A percentile compares a stretch with the other conserved stretches of the same genome.
Evolutionary conservation across 2,888 invertebrate species (phyloP).

Genomic region (Argynnis bischoffii): DNA sequence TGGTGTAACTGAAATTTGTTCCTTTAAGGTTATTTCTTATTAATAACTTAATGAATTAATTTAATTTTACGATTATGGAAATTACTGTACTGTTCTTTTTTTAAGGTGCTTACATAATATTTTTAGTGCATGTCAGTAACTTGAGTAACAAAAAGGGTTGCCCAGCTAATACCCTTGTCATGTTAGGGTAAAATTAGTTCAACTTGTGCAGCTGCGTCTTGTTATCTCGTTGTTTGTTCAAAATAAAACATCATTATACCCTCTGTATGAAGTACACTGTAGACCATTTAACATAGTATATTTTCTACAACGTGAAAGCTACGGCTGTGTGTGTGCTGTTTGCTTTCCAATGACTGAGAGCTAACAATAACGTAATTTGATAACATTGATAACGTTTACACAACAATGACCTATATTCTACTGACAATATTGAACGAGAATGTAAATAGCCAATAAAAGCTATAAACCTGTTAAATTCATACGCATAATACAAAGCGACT

Average conservation of each 20-base stretch:
- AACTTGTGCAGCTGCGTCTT: conserved; percentile 73
- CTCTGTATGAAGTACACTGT: not conserved
- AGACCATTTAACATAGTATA: too few species aligned
- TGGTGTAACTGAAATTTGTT: not conserved
- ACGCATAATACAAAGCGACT: not conserved
- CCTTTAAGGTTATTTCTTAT: not conserved
- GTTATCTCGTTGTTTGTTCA: conserved; percentile 64
- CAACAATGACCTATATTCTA: conserved; percentile 13
- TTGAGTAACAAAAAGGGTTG: conserved; percentile 76
- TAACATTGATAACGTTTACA: conserved; percentile 20
- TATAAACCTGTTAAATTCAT: conserved; percentile 1
- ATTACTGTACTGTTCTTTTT: not conserved
- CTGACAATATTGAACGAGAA: not conserved
- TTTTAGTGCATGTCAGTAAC: conserved; percentile 48
- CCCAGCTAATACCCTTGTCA: conserved; percentile 81
- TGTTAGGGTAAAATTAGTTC: conserved; percentile 79
- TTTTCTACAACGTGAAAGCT: too few species aligned
- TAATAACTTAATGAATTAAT: not conserved
- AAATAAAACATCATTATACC: conserved; percentile 62
- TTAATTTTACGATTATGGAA: not conserved
- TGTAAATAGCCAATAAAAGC: conserved; percentile 9
- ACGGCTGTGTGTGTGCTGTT: conserved; percentile 30
- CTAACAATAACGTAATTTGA: conserved; percentile 24
- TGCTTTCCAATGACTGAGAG: conserved; percentile 30
- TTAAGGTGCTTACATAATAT: not conserved